These are phyloP conservation scores for Amphiprion ocellaris DNA, from an alignment of 2,113 vertebrate species.

Conservation along the genomic window DNA sequence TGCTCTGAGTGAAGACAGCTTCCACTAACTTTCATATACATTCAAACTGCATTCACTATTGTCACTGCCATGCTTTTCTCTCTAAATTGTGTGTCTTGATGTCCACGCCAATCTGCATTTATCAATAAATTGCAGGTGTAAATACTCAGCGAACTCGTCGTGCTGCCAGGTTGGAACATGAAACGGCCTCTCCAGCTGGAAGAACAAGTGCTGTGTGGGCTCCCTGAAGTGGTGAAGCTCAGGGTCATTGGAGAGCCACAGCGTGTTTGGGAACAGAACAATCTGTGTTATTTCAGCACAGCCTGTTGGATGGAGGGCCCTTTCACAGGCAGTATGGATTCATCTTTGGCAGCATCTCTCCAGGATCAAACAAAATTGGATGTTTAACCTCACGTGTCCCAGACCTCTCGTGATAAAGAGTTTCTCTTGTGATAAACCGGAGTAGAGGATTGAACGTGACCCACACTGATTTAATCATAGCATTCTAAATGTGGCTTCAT, in stretches of 20 bases:
- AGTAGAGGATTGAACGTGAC: constrained; percentile 59
- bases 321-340: constrained; percentile 74
- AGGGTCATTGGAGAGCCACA: constrained; percentile 66
- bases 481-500: constrained; percentile 7
- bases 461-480: constrained; percentile 38
- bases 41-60: not conserved
- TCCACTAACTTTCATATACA: not conserved
- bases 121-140: constrained; percentile 67
- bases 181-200: constrained; percentile 67
- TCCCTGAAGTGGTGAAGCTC: constrained; percentile 67
- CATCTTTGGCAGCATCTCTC: constrained; percentile 69
- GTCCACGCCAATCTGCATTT: constrained; percentile 39
- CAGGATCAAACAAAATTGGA: constrained; percentile 72
- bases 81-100: constrained; percentile 6
- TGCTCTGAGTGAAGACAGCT: not conserved
- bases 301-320: constrained; percentile 69
- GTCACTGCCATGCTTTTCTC: not conserved
- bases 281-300: constrained; percentile 71
- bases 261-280: constrained; percentile 58
- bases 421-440: constrained; percentile 44
- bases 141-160: constrained; percentile 31
- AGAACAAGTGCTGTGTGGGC: constrained; percentile 66
- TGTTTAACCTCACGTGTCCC: constrained; percentile 67
- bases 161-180: constrained; percentile 49
- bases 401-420: constrained; percentile 28